Evolutionary conservation across 92 coral and sea anemone genomes (phyloP).

Genomic region (Porites lobata): DNA sequence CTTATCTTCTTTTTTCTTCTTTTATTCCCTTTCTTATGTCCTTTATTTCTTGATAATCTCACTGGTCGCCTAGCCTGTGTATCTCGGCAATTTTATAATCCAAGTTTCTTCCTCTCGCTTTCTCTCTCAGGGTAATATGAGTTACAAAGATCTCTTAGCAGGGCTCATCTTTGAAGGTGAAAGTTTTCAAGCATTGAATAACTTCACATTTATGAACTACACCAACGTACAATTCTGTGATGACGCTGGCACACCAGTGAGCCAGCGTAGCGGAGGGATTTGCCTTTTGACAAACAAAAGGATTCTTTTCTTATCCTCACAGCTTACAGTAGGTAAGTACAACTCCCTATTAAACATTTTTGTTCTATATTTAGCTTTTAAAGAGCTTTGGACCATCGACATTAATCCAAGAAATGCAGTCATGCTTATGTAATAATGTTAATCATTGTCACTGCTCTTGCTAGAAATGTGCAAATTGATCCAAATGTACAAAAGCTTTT

Average conservation of each 20-base stretch:
- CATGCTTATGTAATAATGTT: too few species aligned
- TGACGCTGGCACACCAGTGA: conserved; percentile 25
- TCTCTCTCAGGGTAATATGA: conserved; percentile 76
- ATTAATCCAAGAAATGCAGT: too few species aligned
- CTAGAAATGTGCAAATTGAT: too few species aligned
- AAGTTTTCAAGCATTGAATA: conserved; percentile 67
- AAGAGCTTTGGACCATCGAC: too few species aligned
- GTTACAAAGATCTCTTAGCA: conserved; percentile 78
- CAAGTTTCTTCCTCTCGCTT: not conserved
- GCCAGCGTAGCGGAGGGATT: conserved; percentile 75
- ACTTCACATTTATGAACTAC: conserved; percentile 71
- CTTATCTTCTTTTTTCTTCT: too few species aligned
- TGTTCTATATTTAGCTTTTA: not conserved
- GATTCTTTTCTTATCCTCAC: conserved; percentile 87
- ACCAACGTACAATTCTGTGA: conserved; percentile 64
- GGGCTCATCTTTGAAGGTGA: conserved; percentile 84
- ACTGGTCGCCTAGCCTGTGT: too few species aligned
- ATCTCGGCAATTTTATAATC: too few species aligned
- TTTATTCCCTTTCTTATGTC: too few species aligned
- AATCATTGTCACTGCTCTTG: too few species aligned
- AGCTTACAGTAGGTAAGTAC: conserved; percentile 36
- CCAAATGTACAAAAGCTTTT: too few species aligned
- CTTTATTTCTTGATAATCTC: too few species aligned
- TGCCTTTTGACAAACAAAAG: conserved; percentile 86
- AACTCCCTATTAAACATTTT: not conserved